These are phyloP conservation scores for Chymomyza costata DNA, from an alignment of 1,140 invertebrate genomes.

Conservation along the genomic window DNA sequence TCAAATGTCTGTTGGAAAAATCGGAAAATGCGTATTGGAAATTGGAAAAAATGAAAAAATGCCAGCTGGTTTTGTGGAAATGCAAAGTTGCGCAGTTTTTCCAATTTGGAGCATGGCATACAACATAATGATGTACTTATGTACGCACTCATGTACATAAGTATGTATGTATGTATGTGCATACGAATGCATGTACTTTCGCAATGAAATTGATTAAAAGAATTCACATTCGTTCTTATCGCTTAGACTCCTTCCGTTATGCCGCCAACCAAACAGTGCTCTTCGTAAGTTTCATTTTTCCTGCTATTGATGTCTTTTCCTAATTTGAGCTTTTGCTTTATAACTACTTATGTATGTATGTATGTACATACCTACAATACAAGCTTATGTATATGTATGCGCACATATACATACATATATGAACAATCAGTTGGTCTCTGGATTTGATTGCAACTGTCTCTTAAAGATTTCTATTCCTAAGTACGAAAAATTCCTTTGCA, in stretches of 20 bases:
- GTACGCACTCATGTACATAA: no score
- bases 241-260: conserved; percentile 1
- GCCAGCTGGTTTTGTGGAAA: conserved; percentile 24
- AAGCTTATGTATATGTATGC: no score
- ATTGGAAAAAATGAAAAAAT: conserved; percentile 14
- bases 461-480: background rate
- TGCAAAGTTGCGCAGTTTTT: conserved; percentile 19
- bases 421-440: no score
- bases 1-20: background rate
- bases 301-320: conserved; percentile 13
- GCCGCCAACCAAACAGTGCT: conserved; percentile 14
- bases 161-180: background rate
- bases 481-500: no score
- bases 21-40: background rate
- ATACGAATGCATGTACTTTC: conserved; percentile 31
- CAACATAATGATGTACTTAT: no score
- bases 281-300: conserved; percentile 7
- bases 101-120: no score
- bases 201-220: conserved; percentile 51
- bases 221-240: conserved; percentile 29
- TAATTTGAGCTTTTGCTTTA: background rate
- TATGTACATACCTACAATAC: no score
- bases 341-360: no score
- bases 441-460: no score
- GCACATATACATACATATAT: no score